Evolutionary conservation across 2,113 vertebrate species (phyloP).

Genomic region (Centropristis striata): DNA sequence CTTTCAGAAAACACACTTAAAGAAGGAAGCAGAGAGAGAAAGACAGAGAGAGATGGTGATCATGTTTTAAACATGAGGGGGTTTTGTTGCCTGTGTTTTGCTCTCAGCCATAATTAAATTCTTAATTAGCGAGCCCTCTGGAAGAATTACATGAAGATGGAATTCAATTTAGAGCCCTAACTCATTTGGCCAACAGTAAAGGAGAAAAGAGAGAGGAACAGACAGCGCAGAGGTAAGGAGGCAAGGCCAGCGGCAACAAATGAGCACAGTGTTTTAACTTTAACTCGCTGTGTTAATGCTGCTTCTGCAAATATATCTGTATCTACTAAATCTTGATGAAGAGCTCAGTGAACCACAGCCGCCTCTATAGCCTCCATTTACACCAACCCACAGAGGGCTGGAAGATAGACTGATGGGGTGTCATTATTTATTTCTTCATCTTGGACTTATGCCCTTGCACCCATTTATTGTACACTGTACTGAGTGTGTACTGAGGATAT

Average conservation of each 20-base stretch:
- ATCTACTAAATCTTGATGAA: constrained; percentile 55
- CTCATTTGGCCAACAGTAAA: constrained; percentile 54
- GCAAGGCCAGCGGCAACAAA: constrained; percentile 51
- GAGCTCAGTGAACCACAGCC: constrained; percentile 22
- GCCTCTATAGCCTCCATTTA: constrained; percentile 23
- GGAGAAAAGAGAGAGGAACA: constrained; percentile 45
- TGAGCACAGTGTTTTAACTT: constrained; percentile 40
- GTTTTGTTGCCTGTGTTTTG: constrained; percentile 77
- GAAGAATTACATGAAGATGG: constrained; percentile 73
- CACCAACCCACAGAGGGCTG: constrained; percentile 1
- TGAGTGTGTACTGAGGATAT: background rate
- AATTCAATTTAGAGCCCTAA: constrained; percentile 75
- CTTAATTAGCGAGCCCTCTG: constrained; percentile 81
- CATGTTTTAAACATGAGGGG: constrained; percentile 82
- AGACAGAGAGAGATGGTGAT: constrained; percentile 21
- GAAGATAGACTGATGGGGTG: constrained; percentile 15
- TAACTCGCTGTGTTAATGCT: constrained; percentile 21
- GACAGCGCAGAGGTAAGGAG: constrained; percentile 30
- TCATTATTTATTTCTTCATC: constrained; percentile 45
- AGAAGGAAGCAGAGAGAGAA: constrained; percentile 22
- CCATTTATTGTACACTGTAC: constrained; percentile 3
- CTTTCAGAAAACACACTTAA: constrained; percentile 42
- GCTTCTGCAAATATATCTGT: constrained; percentile 49
- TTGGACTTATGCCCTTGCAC: background rate
- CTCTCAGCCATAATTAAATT: constrained; percentile 85